Evolutionary conservation across 1,140 invertebrate genomes (phyloP), one percentile per base, ranked within the genome.

Genomic region (Meteorus sp.): DNA sequence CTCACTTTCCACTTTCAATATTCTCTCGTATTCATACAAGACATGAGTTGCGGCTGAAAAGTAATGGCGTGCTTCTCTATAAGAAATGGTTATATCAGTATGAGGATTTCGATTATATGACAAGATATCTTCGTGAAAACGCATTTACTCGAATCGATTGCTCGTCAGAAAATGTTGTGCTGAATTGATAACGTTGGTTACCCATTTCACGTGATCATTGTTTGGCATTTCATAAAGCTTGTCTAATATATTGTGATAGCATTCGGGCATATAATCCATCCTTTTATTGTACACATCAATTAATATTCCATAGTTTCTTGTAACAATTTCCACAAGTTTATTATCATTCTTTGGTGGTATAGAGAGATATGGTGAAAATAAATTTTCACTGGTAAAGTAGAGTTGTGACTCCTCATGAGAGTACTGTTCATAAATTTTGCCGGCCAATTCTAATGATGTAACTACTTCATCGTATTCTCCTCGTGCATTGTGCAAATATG

Each of bases 191-290:
- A 83, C 80, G 67, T 86, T 84, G 31, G 85, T 59, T 3, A 83
- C 80, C 87, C 87, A 89, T 39, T 86, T 85, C 50, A 85, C 70
- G 0, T 83, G 80, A 45, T 86, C 83, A 64, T 83, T 85, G 54
- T 83, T 78, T 56, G 77, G 75, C 70, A 79, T 81, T 61, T 85
- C 82, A 20, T 87, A 67, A 59, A 88, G 86, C 45, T 86, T 71
- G 51, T 82, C 75, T 20, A 88, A 68, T 31, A 85, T 86, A 47
- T 80, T 74, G 56, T 87, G 84, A 67, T 85, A 86, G 68, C 85
- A 88, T 22, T 80, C 65, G 2, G 84, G 85, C 70, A 8, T 74
- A 70, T 27, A 80, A 53, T 61, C 77, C 78, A 19, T 78, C 62
- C 62, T 81, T 80, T n/a, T n/a, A 55, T 81, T 81, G 56, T 81